Conservation (phyloP, 2,888 invertebrate species). For the Heteromyza rotundicornis region DNA sequence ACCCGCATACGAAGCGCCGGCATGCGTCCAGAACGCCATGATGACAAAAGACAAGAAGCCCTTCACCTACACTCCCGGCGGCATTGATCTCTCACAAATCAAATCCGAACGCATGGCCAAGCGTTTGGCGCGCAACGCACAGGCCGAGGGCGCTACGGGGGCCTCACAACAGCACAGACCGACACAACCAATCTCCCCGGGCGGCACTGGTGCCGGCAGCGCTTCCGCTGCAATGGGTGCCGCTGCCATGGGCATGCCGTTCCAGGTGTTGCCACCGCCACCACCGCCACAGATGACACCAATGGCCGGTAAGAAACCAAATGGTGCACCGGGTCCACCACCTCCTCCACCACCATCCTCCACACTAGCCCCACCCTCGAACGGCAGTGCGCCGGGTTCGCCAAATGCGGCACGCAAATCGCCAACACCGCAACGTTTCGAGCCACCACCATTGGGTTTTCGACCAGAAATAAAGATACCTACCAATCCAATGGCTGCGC, state of each 20-base stretch:
- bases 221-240: constrained; percentile 67
- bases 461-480: constrained; percentile 79
- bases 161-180: constrained; percentile 65
- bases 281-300: constrained; percentile 53
- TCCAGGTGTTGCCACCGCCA: constrained; percentile 67
- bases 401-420: constrained; percentile 59
- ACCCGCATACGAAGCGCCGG: constrained; percentile 73
- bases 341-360: constrained; percentile 63
- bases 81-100: constrained; percentile 88
- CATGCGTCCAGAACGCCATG: constrained; percentile 91
- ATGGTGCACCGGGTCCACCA: constrained; percentile 63
- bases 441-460: constrained; percentile 66
- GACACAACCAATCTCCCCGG: constrained; percentile 57
- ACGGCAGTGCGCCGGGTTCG: constrained; percentile 62
- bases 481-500: constrained; percentile 73
- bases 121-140: constrained; percentile 73
- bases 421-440: constrained; percentile 65
- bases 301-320: constrained; percentile 54
- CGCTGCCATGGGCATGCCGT: constrained; percentile 49
- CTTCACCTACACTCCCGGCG: constrained; percentile 95
- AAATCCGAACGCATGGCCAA: constrained; percentile 88
- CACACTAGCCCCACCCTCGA: constrained; percentile 62
- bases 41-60: constrained; percentile 96
- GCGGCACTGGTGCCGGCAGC: constrained; percentile 40
- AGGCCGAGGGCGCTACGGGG: constrained; percentile 71